These are phyloP conservation scores for Coleophora flavipennella DNA, from an alignment of 2,888 invertebrate genomes.

Conservation along the genomic window DNA sequence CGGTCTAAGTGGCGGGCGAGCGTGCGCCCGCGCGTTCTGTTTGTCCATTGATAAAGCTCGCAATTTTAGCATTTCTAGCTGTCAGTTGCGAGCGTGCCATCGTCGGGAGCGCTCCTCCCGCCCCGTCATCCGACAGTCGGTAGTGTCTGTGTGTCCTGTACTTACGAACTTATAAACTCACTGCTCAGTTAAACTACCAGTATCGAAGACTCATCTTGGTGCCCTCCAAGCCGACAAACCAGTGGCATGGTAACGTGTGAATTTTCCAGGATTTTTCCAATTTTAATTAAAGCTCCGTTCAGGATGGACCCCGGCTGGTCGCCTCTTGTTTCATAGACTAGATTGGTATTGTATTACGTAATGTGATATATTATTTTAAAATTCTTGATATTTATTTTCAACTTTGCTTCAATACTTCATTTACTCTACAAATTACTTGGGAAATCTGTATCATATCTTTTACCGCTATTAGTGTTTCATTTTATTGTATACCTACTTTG, in stretches of 20 bases:
- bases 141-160: too few species aligned
- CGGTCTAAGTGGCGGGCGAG: slow-evolving; percentile 54
- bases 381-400: too few species aligned
- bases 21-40: slow-evolving; percentile 46
- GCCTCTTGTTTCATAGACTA: slow-evolving; percentile 43
- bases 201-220: slow-evolving; percentile 16
- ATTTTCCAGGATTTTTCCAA: slow-evolving; percentile 17
- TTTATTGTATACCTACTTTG: too few species aligned
- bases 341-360: slow-evolving; percentile 59
- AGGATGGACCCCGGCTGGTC: slow-evolving; percentile 40
- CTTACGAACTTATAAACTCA: slow-evolving; percentile 7
- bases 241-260: slow-evolving; percentile 43
- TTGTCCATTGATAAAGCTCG: slow-evolving; percentile 58
- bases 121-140: slow-evolving; percentile 18
- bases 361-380: slow-evolving; percentile 23
- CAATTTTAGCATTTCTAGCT: slow-evolving; percentile 48
- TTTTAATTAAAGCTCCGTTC: slow-evolving; percentile 15
- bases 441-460: too few species aligned
- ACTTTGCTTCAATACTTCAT: too few species aligned
- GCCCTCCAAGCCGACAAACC: slow-evolving; percentile 35
- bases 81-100: slow-evolving; percentile 56
- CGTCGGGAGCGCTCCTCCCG: slow-evolving; percentile 39
- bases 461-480: too few species aligned
- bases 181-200: slow-evolving; percentile 14
- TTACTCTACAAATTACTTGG: too few species aligned